phyloP scores from a whole-genome alignment of 1,140 invertebrate species.

The Streblospio benedicti region DNA sequence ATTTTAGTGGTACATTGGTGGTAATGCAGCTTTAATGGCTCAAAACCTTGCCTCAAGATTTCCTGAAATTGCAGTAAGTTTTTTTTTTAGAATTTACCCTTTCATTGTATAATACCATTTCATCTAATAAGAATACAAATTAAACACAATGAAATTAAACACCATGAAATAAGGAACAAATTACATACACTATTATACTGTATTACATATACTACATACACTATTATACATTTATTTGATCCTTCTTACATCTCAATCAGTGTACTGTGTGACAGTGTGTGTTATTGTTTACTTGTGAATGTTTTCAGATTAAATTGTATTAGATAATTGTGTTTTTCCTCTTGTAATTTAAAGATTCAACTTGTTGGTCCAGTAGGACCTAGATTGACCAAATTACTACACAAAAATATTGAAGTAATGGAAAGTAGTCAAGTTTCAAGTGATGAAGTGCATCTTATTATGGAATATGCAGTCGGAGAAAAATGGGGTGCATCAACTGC shows the following conservation, averaged over 20 bases:
- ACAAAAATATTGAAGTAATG: conserved; percentile 36
- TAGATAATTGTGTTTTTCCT: neutral
- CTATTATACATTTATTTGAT: no score
- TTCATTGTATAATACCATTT: neutral
- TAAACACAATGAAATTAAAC: no score
- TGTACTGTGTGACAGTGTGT: no score
- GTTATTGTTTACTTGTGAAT: neutral
- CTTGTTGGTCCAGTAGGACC: conserved; percentile 50
- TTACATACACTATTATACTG: no score
- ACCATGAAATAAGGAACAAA: no score
- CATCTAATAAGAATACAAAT: no score
- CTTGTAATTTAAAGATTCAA: conserved; percentile 32
- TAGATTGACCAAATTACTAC: conserved; percentile 38
- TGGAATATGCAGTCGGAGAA: conserved; percentile 48
- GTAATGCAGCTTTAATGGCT: conserved; percentile 51
- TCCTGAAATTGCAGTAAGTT: conserved; percentile 39
- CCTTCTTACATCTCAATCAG: no score
- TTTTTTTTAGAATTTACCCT: no score
- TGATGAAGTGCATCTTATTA: conserved; percentile 50
- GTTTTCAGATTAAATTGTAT: neutral
- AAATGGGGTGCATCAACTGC: conserved; percentile 38
- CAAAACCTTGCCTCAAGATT: conserved; percentile 44
- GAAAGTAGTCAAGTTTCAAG: conserved; percentile 31
- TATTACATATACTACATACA: no score
- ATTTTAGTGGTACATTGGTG: conserved; percentile 48